These are phyloP conservation scores for Arbacia lixula DNA, from an alignment of 53 echinoderm and acorn worm genomes.

Conservation along the genomic window DNA sequence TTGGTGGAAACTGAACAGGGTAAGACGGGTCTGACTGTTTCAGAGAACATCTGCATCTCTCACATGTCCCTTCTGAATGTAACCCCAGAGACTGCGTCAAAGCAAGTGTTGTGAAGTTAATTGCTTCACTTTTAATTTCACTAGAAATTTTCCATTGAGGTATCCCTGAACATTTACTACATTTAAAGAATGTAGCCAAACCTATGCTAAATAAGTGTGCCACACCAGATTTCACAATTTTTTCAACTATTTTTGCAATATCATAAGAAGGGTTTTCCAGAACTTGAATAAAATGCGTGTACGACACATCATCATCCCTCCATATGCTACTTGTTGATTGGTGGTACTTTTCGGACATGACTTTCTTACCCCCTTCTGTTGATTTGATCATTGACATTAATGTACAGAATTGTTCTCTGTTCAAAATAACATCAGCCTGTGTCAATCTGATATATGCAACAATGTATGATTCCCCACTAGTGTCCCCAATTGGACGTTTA, in stretches of 20 bases:
- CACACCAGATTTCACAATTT: too few relatives aligned
- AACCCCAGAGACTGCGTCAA: not conserved
- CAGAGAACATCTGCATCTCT: not conserved
- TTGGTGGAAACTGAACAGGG: not conserved
- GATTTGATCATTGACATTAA: not conserved
- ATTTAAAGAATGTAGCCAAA: not conserved
- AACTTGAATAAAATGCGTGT: too few relatives aligned
- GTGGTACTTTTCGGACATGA: too few relatives aligned
- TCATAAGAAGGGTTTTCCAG: too few relatives aligned
- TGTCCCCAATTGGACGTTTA: not conserved
- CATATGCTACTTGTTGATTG: too few relatives aligned
- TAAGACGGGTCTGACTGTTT: not conserved
- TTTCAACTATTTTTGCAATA: too few relatives aligned
- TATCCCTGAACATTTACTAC: not conserved
- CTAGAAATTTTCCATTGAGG: not conserved
- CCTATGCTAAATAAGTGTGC: not conserved
- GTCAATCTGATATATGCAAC: not conserved
- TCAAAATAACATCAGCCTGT: not conserved
- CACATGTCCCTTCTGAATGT: not conserved
- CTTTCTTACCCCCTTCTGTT: not conserved
- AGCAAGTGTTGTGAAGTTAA: not conserved
- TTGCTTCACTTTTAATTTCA: not conserved
- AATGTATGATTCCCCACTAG: not conserved
- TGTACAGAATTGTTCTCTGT: not conserved
- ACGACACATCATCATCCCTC: too few relatives aligned